Evolutionary conservation across 2,888 invertebrate species (phyloP), one percentile per base, ranked within the genome.

Genomic region (Rhingia campestris): DNA sequence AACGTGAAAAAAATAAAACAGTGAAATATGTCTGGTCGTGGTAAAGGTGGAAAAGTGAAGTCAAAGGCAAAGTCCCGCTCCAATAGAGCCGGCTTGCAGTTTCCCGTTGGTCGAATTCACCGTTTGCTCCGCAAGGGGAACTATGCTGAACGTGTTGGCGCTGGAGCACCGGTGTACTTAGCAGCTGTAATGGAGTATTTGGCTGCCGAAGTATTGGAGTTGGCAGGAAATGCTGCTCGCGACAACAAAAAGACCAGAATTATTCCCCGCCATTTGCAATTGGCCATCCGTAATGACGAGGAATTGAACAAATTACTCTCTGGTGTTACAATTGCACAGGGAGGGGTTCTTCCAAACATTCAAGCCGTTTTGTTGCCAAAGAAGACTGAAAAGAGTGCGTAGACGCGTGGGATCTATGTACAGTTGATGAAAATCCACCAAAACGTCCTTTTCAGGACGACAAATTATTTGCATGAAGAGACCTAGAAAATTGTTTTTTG

Each of bases 311-410:
- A 94, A 89, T 92, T 97, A 63, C 90, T 97, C 4, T 33, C 14
- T 22, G 61, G 33, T 49, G 81, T 81, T 6, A 69, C 54, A 4
- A 93, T 88, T 77, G 86, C 94, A 0, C 95, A 97, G 91, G 97
- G 97, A 79, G 97, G 97, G 87, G 97, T 97, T 0, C 90, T 97
- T 87, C 96, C 97, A 0, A 95, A 95, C 88, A 96, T 96, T 86
- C 95, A 95, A 88, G 93, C 95, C 3, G 94, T 95, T 14, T 92
- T 96, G 2, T 89, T 96, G 80, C 96, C 96, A 12, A 45, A 45
- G 93, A 94, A 95, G n/a, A 76, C 85, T 9, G 4, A 4, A 5
- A 37, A 22, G 6, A 2, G 41, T 4, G 9, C 32, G 2, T 37
- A n/a, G 7, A 0, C 14, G 5, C 53, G 41, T 6, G 30, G 53